phyloP scores from a whole-genome alignment of 2,888 invertebrate genomes.

The Prosopocoilus inquinatus region DNA sequence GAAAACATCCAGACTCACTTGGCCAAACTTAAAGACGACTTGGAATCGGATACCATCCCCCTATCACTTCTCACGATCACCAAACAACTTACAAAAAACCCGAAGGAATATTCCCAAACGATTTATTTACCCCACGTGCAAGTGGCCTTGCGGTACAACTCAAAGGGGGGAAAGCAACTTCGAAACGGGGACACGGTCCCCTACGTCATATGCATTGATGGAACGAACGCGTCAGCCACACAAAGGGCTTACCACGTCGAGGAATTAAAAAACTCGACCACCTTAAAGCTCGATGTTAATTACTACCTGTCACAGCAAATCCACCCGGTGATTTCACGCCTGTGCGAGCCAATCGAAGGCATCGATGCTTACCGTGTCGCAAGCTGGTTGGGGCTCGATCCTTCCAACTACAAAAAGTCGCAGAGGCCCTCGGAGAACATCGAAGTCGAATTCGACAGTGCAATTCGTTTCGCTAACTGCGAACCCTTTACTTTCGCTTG shows the following conservation, averaged over 20 bases:
- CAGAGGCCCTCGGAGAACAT: constrained; percentile 40
- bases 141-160: constrained; percentile 83
- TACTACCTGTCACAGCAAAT: constrained; percentile 96
- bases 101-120: constrained; percentile 86
- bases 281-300: constrained; percentile 74
- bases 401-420: constrained; percentile 50
- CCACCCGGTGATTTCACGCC: constrained; percentile 91
- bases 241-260: constrained; percentile 94
- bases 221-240: constrained; percentile 72
- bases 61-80: constrained; percentile 80
- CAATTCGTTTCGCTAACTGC: constrained; percentile 37
- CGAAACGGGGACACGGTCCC: constrained; percentile 93
- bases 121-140: constrained; percentile 80
- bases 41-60: constrained; percentile 69
- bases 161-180: constrained; percentile 75
- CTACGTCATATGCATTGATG: constrained; percentile 94
- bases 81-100: constrained; percentile 93
- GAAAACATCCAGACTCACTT: constrained; percentile 82
- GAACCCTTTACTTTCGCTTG: constrained; percentile 51
- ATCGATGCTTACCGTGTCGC: constrained; percentile 90
- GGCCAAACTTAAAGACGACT: constrained; percentile 70
- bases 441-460: constrained; percentile 13
- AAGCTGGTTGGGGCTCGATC: constrained; percentile 68
- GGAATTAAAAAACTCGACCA: constrained; percentile 71
- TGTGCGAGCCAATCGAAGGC: constrained; percentile 94